Conservation (phyloP, 2,797 vertebrate species). For the Chaetodon trifasciatus region DNA sequence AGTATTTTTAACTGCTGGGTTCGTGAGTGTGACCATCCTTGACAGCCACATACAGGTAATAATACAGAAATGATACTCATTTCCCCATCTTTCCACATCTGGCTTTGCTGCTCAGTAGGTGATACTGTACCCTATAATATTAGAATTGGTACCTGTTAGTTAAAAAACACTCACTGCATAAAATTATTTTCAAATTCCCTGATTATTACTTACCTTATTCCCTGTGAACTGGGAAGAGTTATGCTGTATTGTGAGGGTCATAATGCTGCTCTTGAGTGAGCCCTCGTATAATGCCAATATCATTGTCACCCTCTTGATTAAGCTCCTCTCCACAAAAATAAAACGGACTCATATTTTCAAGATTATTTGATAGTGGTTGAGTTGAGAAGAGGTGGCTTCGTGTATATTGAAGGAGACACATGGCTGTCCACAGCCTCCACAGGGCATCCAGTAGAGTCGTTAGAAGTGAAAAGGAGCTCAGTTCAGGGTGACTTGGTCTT, state of each 20-base stretch:
- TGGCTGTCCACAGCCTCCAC: background rate
- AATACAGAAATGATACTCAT: background rate
- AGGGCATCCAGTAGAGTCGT: background rate
- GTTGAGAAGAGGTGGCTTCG: background rate
- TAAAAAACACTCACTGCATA: background rate
- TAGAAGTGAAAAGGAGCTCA: background rate
- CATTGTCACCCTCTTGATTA: background rate
- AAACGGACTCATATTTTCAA: constrained; percentile 8
- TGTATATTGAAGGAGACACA: background rate
- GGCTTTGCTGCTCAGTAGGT: background rate
- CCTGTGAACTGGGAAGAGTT: no score
- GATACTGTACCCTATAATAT: background rate
- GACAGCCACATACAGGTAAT: background rate
- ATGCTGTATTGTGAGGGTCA: no score
- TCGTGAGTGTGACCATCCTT: background rate
- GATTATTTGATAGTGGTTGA: background rate
- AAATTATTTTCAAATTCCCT: no score
- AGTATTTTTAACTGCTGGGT: background rate
- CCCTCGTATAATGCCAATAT: background rate
- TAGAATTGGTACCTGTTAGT: background rate
- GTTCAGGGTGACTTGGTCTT: background rate
- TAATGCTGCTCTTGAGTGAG: no score
- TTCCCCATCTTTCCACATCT: background rate
- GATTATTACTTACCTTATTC: no score
- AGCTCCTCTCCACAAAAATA: background rate